Percentiles rank a stretch among this genome's conserved stretches.
phyloP scores from a whole-genome alignment of 2,797 vertebrate species.

The Rhinophrynus dorsalis region DNA sequence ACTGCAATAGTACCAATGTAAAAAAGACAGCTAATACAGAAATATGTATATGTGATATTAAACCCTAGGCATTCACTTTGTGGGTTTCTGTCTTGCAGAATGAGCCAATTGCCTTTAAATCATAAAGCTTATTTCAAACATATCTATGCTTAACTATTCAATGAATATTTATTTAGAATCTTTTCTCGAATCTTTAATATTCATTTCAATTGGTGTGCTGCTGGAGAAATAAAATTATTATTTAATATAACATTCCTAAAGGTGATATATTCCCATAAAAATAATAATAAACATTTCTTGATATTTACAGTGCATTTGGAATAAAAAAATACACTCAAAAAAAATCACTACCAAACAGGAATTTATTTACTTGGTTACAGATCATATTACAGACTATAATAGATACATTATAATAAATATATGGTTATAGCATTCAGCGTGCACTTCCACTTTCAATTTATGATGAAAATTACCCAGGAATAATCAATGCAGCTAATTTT shows the following conservation, averaged over 20 bases:
- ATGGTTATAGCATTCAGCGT: neutral
- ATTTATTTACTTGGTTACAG: neutral
- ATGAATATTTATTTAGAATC: neutral
- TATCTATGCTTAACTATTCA: neutral
- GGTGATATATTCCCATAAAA: neutral
- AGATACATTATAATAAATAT: neutral
- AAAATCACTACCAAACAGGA: neutral
- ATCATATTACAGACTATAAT: no score
- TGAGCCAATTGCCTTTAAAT: slow-evolving; percentile 30
- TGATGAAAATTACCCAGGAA: slow-evolving; percentile 1
- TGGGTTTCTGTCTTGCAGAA: slow-evolving; percentile 16
- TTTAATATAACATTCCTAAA: neutral
- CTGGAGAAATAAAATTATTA: slow-evolving; percentile 12
- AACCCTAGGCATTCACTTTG: slow-evolving; percentile 12
- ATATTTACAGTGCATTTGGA: neutral
- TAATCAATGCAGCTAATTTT: neutral
- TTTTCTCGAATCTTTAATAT: slow-evolving; percentile 22
- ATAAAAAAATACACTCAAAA: neutral
- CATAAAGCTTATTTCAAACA: slow-evolving; percentile 38
- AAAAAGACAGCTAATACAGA: slow-evolving; percentile 30
- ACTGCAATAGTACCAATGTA: slow-evolving; percentile 35
- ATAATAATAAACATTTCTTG: neutral
- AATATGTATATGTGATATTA: slow-evolving; percentile 31
- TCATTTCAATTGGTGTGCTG: neutral
- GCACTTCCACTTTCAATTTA: neutral